phyloP scores from a whole-genome alignment of 2,888 invertebrate genomes.

The Cephalotes varians region DNA sequence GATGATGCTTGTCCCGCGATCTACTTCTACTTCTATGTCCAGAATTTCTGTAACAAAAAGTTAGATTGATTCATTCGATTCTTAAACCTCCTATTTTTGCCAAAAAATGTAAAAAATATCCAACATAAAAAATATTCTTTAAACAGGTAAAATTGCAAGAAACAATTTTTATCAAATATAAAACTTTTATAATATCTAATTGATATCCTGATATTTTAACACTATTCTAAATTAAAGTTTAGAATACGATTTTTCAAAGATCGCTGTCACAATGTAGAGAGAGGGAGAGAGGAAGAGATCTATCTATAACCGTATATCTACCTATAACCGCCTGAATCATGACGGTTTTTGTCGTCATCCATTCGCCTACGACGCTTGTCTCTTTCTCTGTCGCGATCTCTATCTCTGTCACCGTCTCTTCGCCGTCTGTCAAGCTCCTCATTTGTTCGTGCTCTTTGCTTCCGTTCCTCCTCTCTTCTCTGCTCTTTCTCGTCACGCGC shows the following conservation, averaged over 20 bases:
- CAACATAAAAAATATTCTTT: not conserved
- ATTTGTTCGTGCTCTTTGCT: slow-evolving; percentile 84
- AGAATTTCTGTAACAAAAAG: slow-evolving; percentile 77
- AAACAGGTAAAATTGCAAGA: not conserved
- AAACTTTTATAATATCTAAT: not conserved
- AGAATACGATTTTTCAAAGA: not conserved
- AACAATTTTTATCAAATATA: not conserved
- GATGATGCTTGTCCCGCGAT: slow-evolving; percentile 83
- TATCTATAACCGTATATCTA: slow-evolving; percentile 61
- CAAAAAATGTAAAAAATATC: not conserved
- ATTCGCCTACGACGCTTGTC: slow-evolving; percentile 82
- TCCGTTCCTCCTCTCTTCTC: slow-evolving; percentile 86
- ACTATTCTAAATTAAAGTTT: not conserved
- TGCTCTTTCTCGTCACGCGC: slow-evolving; percentile 87
- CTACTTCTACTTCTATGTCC: slow-evolving; percentile 83
- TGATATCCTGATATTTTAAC: not conserved
- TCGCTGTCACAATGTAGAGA: not conserved
- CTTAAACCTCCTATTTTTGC: slow-evolving; percentile 3
- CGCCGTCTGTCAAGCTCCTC: slow-evolving; percentile 82
- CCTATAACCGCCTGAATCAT: slow-evolving; percentile 81
- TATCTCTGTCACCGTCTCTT: slow-evolving; percentile 78
- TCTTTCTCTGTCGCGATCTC: slow-evolving; percentile 79
- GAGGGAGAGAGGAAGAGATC: no score
- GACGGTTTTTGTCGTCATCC: slow-evolving; percentile 83
- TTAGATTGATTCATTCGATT: not conserved